A percentile compares a stretch with the other conserved stretches of the same genome.
Conservation (phyloP, 2,113 vertebrate species). For the Geococcyx californianus region DNA sequence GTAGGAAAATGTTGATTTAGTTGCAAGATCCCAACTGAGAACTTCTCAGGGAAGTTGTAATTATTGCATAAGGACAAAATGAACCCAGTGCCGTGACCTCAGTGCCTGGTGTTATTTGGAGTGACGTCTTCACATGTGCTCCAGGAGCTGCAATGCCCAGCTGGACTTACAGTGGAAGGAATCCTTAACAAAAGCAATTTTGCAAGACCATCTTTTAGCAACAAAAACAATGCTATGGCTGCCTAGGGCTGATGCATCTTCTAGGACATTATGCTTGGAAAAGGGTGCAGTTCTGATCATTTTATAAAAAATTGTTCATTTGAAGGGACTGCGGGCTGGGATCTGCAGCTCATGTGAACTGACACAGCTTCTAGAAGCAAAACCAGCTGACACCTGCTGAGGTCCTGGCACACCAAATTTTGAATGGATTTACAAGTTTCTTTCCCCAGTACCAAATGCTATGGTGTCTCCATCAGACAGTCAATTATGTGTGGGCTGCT, state of each 20-base stretch:
- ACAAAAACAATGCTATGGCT: background rate
- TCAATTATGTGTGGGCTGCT: slow-evolving; percentile 7
- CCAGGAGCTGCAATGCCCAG: background rate
- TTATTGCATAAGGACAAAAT: background rate
- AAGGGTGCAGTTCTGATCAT: background rate
- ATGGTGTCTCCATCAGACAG: background rate
- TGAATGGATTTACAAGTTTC: slow-evolving; percentile 3
- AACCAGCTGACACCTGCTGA: slow-evolving; percentile 18
- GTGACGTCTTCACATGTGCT: background rate
- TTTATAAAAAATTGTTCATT: background rate
- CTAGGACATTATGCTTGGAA: background rate
- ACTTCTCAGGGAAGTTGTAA: background rate
- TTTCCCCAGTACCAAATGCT: background rate
- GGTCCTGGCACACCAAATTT: background rate
- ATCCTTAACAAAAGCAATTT: background rate
- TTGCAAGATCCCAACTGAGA: background rate
- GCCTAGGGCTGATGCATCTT: background rate
- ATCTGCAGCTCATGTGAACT: background rate
- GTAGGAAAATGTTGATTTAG: background rate
- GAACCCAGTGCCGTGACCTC: background rate
- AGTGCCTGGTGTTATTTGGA: background rate
- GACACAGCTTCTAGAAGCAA: background rate
- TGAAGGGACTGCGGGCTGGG: background rate
- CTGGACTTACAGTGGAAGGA: background rate
- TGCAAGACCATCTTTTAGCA: background rate